A percentile compares a stretch with the other conserved stretches of the same genome.
Evolutionary conservation across 2,797 vertebrate species (phyloP).

Genomic region (Melanotaenia pygmaea): DNA sequence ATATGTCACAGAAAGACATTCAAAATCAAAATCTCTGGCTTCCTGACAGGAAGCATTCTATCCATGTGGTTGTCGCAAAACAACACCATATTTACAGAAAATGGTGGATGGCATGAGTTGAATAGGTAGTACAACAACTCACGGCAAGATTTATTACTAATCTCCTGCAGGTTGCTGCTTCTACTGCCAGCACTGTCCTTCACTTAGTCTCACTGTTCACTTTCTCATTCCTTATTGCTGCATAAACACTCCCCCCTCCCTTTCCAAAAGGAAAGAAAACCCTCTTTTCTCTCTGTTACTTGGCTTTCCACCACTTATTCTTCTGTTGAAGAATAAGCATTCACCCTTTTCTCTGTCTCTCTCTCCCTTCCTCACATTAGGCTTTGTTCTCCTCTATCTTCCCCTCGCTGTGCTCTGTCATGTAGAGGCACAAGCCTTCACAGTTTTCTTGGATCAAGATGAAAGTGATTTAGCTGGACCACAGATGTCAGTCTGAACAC

Average conservation of each 20-base stretch:
- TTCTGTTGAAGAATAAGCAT: not conserved
- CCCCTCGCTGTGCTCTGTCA: slow-evolving; percentile 45
- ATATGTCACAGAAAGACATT: slow-evolving; percentile 81
- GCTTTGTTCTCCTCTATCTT: slow-evolving; percentile 15
- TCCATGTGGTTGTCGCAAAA: slow-evolving; percentile 66
- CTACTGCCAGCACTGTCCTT: slow-evolving; percentile 59
- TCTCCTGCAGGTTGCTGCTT: slow-evolving; percentile 61
- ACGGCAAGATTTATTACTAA: slow-evolving; percentile 56
- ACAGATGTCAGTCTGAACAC: slow-evolving; percentile 55
- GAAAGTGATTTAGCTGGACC: slow-evolving; percentile 46
- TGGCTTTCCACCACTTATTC: slow-evolving; percentile 3
- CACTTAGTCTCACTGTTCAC: not conserved
- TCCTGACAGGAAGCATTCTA: slow-evolving; percentile 73
- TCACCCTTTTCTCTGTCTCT: not conserved
- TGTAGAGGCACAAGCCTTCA: slow-evolving; percentile 61
- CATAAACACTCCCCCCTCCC: slow-evolving; percentile 13
- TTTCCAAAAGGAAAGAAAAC: not conserved
- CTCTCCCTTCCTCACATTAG: slow-evolving; percentile 34
- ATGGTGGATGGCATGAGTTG: slow-evolving; percentile 18
- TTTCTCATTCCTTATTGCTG: slow-evolving; percentile 55
- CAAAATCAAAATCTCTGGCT: slow-evolving; percentile 70
- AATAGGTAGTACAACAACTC: slow-evolving; percentile 33
- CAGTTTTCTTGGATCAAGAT: slow-evolving; percentile 61
- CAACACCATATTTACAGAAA: slow-evolving; percentile 72
- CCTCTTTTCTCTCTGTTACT: not conserved